These are phyloP conservation scores for Melanostoma scalare DNA, from an alignment of 2,888 invertebrate genomes.

Conservation along the genomic window DNA sequence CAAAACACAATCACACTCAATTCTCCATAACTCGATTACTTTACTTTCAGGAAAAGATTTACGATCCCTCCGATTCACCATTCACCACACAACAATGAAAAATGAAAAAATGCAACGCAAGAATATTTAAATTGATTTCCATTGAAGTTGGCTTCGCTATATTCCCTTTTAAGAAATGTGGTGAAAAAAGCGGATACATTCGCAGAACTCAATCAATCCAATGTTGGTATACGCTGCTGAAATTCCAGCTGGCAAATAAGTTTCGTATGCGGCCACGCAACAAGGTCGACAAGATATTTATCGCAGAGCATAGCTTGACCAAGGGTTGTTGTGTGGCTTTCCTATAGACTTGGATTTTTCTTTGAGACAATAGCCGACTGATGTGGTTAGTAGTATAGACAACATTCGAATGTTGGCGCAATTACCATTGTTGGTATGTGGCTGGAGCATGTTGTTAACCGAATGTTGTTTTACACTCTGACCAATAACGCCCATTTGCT, in stretches of 20 bases:
- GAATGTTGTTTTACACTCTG: no score
- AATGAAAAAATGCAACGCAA: constrained; percentile 25
- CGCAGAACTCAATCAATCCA: constrained; percentile 5
- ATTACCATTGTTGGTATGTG: no score
- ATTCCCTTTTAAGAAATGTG: not conserved
- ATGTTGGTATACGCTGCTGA: no score
- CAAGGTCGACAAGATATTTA: constrained; percentile 66
- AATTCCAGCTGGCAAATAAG: constrained; percentile 31
- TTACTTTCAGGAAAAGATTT: no score
- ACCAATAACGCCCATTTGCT: no score
- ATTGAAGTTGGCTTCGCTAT: constrained; percentile 47
- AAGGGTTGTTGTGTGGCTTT: constrained; percentile 10
- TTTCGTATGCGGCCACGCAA: constrained; percentile 49
- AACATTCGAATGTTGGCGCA: constrained; percentile 28
- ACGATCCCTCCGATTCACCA: no score
- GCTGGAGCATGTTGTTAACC: no score
- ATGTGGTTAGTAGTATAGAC: constrained; percentile 27
- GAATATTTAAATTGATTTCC: constrained; percentile 46
- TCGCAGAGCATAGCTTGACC: constrained; percentile 7
- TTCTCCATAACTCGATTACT: no score
- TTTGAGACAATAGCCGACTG: no score
- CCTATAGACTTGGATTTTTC: no score
- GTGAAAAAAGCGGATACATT: not conserved
- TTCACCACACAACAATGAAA: no score
- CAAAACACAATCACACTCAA: no score